phyloP scores from a whole-genome alignment of 2,113 vertebrate species.

The Ploceus nigricollis region DNA sequence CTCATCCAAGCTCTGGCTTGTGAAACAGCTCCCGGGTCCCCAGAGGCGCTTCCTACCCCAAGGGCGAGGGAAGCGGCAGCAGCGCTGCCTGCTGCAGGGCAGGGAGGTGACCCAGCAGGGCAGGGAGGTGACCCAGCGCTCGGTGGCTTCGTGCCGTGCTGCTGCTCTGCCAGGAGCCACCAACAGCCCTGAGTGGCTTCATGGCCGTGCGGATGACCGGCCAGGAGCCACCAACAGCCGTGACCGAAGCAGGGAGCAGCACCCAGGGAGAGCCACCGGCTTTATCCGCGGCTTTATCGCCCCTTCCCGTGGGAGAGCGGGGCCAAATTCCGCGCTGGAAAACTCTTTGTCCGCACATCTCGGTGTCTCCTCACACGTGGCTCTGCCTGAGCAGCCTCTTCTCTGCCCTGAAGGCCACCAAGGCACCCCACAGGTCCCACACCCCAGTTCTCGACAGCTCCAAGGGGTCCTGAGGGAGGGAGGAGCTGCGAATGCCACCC shows the following conservation, averaged over 20 bases:
- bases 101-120: neutral
- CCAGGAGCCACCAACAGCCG: neutral
- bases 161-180: too few species aligned
- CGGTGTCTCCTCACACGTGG: neutral
- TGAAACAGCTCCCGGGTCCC: neutral
- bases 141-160: neutral
- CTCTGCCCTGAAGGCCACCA: neutral
- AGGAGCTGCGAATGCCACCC: neutral
- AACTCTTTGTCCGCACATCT: accelerated
- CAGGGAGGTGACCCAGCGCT: accelerated
- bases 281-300: accelerated
- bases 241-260: accelerated
- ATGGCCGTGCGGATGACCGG: too few species aligned
- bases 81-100: neutral
- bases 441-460: accelerated
- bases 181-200: too few species aligned
- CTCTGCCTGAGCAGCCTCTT: neutral
- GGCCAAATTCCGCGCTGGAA: accelerated
- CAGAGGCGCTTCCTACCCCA: neutral
- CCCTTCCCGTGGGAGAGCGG: accelerated
- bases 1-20: neutral
- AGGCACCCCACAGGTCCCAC: accelerated
- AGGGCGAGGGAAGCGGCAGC: neutral
- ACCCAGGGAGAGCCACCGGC: accelerated
- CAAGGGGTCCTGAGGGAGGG: accelerated